Evolutionary conservation across 2,113 vertebrate species (phyloP).

Genomic region (Trochalopteron elliotii): DNA sequence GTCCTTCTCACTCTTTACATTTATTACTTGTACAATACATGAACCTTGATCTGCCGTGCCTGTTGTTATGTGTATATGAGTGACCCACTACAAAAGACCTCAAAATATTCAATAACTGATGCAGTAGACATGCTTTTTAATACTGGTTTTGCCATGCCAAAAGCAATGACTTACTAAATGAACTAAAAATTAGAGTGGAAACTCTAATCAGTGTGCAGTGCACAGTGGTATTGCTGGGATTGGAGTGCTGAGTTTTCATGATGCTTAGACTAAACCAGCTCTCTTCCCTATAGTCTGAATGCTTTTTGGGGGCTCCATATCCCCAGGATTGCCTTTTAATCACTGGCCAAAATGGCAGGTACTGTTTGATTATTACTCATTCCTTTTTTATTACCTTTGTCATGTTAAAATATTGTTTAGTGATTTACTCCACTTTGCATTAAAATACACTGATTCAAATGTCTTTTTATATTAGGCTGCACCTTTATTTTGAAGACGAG

Average conservation of each 20-base stretch:
- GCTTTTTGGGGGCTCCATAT: neutral
- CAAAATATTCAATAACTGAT: neutral
- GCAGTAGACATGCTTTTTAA: neutral
- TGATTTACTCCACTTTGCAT: conserved; percentile 13
- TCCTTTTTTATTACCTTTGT: neutral
- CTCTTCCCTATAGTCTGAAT: neutral
- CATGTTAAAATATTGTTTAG: neutral
- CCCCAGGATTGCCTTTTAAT: neutral
- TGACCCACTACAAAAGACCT: neutral
- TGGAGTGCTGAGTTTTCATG: neutral
- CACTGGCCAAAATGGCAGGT: neutral
- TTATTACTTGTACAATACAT: neutral
- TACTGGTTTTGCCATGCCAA: neutral
- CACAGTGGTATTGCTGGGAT: neutral
- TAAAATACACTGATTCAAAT: conserved; percentile 20
- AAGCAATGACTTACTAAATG: neutral
- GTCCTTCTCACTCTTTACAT: neutral
- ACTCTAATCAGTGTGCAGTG: neutral
- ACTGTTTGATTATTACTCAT: neutral
- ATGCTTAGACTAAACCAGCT: neutral
- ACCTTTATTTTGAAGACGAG: neutral
- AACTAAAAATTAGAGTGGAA: neutral
- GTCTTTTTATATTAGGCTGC: neutral
- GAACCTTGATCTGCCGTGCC: neutral
- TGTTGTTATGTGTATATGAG: neutral